Conservation (phyloP, 2,113 vertebrate genomes). For the Geothlypis trichas region DNA sequence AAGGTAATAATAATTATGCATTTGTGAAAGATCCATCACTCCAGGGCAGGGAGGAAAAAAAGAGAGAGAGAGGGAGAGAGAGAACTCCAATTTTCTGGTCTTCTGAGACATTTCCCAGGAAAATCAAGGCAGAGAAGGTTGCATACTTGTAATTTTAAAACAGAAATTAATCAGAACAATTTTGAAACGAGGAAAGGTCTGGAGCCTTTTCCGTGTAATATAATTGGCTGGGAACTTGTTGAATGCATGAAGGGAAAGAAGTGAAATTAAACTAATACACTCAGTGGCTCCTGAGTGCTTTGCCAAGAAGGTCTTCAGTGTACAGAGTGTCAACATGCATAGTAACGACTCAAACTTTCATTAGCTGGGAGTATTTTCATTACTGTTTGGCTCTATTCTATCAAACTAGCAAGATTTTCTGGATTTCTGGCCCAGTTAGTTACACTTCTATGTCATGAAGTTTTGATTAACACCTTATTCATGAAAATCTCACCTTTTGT, state of each 20-base stretch:
- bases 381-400: neutral
- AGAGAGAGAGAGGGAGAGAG: neutral
- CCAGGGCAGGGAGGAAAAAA: neutral
- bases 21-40: conserved; percentile 45
- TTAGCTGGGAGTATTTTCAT: conserved; percentile 58
- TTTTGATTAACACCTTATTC: conserved; percentile 40
- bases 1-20: conserved; percentile 53
- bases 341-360: conserved; percentile 34
- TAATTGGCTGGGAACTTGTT: conserved; percentile 61
- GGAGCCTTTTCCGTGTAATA: conserved; percentile 12
- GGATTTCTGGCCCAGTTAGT: conserved; percentile 32
- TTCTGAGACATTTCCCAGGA: conserved; percentile 50
- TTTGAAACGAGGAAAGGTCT: conserved; percentile 19
- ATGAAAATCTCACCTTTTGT: conserved; percentile 9
- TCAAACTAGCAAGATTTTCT: neutral
- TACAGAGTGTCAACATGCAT: conserved; percentile 46
- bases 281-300: conserved; percentile 66
- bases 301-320: conserved; percentile 62
- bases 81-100: conserved; percentile 9
- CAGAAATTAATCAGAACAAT: conserved; percentile 55
- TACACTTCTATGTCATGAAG: conserved; percentile 12
- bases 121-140: conserved; percentile 44
- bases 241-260: conserved; percentile 52
- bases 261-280: conserved; percentile 61
- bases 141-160: conserved; percentile 43